phyloP scores from a whole-genome alignment of 2,888 invertebrate genomes.

The Mantis religiosa region DNA sequence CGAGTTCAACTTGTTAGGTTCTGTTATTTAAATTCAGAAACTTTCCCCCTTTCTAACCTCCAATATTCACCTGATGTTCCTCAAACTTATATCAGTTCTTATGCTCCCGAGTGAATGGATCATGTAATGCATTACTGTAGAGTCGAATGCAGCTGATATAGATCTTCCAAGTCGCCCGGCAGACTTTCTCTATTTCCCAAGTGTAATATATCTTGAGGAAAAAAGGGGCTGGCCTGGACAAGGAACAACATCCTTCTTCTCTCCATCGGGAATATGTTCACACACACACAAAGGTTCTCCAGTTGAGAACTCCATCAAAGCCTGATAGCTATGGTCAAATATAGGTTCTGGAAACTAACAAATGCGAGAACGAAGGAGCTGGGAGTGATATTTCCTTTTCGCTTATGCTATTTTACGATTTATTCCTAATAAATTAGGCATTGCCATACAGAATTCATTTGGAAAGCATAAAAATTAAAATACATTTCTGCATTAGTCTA shows the following conservation, averaged over 20 bases:
- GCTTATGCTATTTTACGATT: no score
- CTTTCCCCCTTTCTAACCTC: no score
- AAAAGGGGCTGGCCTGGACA: not conserved
- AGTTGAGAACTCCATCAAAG: not conserved
- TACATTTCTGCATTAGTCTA: no score
- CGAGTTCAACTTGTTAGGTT: no score
- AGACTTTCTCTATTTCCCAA: not conserved
- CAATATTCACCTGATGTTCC: no score
- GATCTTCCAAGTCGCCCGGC: not conserved
- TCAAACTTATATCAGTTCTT: no score
- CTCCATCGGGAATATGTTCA: not conserved
- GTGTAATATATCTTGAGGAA: not conserved
- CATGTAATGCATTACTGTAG: not conserved
- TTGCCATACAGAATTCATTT: no score
- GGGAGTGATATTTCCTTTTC: no score
- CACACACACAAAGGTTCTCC: not conserved
- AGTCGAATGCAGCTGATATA: not conserved
- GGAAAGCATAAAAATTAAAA: no score
- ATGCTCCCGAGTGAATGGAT: not conserved
- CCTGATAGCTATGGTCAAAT: not conserved
- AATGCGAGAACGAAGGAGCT: no score
- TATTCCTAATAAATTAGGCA: no score
- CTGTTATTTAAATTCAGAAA: no score
- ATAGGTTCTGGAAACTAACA: not conserved
- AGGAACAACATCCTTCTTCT: not conserved